Evolutionary conservation across 1,140 invertebrate species (phyloP).

Genomic region (Drosophila melanica): DNA sequence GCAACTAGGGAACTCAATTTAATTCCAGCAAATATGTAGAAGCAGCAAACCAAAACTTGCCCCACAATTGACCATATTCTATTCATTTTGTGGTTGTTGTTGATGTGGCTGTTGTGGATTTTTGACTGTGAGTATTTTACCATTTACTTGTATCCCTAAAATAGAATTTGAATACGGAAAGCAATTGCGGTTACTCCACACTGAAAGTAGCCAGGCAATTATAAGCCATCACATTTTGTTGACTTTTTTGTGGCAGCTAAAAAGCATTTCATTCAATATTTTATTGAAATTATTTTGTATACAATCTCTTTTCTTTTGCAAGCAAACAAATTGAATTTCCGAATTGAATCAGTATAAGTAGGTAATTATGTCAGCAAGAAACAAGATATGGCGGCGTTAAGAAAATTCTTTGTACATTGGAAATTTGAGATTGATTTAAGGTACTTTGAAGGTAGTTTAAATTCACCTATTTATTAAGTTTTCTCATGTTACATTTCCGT

Average conservation of each 20-base stretch:
- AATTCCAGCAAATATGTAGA: not conserved
- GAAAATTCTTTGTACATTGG: not conserved
- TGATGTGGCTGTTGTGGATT: constrained; percentile 4
- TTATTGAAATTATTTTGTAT: constrained; percentile 7
- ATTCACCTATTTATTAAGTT: no score
- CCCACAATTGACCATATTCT: constrained; percentile 8
- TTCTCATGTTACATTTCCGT: no score
- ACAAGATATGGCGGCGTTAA: constrained; percentile 2
- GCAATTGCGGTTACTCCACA: constrained; percentile 54
- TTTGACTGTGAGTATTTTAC: constrained; percentile 8
- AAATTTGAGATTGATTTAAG: no score
- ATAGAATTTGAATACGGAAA: constrained; percentile 69
- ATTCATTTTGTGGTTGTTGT: not conserved
- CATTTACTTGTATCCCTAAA: constrained; percentile 37
- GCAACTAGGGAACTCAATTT: constrained; percentile 21
- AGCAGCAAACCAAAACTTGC: not conserved
- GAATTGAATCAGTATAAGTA: no score
- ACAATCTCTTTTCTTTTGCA: not conserved
- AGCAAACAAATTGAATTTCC: constrained; percentile 18
- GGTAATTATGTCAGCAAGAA: constrained; percentile 11
- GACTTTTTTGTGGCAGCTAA: constrained; percentile 3
- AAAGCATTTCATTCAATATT: constrained; percentile 17
- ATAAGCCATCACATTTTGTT: constrained; percentile 43
- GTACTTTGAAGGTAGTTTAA: no score
- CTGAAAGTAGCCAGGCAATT: constrained; percentile 50